Percentiles rank a stretch among this genome's conserved stretches.
These are phyloP conservation scores for Caradrina clavipalpis DNA, from an alignment of 2,888 invertebrate genomes.

Conservation along the genomic window DNA sequence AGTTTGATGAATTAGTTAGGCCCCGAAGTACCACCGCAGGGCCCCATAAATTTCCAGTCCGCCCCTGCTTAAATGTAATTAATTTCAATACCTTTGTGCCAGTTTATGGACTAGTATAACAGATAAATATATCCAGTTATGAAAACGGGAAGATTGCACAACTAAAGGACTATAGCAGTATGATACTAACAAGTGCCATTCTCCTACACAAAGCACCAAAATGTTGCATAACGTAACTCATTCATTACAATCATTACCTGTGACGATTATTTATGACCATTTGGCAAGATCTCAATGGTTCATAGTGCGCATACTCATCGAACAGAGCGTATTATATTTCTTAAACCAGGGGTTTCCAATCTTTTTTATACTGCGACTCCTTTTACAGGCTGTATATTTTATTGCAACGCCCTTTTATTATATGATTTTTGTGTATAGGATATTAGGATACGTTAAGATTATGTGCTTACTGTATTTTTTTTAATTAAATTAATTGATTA, in stretches of 20 bases:
- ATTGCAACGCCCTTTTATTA: too few relatives aligned
- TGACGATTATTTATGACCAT: constrained; percentile 58
- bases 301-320: constrained; percentile 68
- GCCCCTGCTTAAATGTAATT: constrained; percentile 19
- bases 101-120: constrained; percentile 14
- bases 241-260: constrained; percentile 52
- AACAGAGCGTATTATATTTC: constrained; percentile 72
- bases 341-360: constrained; percentile 22
- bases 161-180: constrained; percentile 2
- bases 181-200: constrained; percentile 42
- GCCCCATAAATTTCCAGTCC: too few relatives aligned
- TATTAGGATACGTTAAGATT: too few relatives aligned
- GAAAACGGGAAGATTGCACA: constrained; percentile 3
- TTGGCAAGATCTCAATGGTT: constrained; percentile 76
- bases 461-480: too few relatives aligned
- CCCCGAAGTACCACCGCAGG: too few relatives aligned
- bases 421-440: too few relatives aligned
- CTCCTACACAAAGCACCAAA: constrained; percentile 46
- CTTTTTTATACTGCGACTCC: too few relatives aligned
- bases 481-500: too few relatives aligned
- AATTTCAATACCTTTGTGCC: constrained; percentile 28
- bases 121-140: constrained; percentile 16
- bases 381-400: too few relatives aligned
- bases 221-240: constrained; percentile 46
- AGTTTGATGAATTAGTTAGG: too few relatives aligned